Evolutionary conservation across 1,140 invertebrate genomes (phyloP).

Genomic region (Anoplolepis gracilipes): DNA sequence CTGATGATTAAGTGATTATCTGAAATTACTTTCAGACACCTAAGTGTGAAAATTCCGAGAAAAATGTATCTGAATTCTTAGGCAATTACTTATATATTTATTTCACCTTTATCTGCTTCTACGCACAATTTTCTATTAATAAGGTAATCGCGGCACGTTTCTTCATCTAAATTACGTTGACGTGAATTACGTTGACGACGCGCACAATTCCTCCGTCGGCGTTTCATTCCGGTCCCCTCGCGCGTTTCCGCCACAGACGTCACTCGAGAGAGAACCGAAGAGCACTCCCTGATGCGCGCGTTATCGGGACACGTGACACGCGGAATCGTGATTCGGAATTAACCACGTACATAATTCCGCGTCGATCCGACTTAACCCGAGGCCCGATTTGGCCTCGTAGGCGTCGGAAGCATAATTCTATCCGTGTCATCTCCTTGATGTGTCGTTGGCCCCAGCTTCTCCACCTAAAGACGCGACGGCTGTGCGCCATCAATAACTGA

Average conservation of each 20-base stretch:
- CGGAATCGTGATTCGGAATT: conserved; percentile 64
- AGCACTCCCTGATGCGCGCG: conserved; percentile 47
- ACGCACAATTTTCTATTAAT: background rate
- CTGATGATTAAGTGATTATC: too few species aligned
- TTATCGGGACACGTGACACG: conserved; percentile 64
- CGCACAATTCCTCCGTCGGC: conserved; percentile 17
- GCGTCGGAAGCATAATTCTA: conserved; percentile 59
- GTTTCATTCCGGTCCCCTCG: conserved; percentile 17
- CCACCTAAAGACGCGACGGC: conserved; percentile 31
- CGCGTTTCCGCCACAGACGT: conserved; percentile 29
- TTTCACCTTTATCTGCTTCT: background rate
- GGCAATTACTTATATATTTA: too few species aligned
- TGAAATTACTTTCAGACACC: too few species aligned
- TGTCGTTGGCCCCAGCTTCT: conserved; percentile 27
- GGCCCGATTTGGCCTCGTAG: conserved; percentile 66
- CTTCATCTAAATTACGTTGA: conserved; percentile 4
- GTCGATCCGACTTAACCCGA: conserved; percentile 65
- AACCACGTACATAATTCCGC: conserved; percentile 71
- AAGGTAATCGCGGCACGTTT: conserved; percentile 45
- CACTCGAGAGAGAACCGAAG: conserved; percentile 32
- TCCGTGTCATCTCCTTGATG: conserved; percentile 48
- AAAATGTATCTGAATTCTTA: too few species aligned
- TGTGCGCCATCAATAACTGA: conserved; percentile 77
- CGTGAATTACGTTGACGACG: conserved; percentile 8
- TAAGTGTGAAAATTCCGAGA: too few species aligned